Evolutionary conservation across 1,140 invertebrate genomes (phyloP).

Genomic region (Procambarus clarkii): DNA sequence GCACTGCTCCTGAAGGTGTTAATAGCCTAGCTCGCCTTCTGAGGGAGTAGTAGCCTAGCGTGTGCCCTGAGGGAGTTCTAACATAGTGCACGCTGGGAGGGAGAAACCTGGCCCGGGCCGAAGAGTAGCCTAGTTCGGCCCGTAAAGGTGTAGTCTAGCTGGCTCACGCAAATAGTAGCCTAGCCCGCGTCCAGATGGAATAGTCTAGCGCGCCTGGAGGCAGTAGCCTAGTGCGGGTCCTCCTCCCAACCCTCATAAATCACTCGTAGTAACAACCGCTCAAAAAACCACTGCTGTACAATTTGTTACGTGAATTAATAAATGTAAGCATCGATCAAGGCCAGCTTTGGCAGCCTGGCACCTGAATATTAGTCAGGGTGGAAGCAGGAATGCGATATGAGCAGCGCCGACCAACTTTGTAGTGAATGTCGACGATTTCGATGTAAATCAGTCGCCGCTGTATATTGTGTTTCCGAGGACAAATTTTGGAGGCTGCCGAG

Average conservation of each 20-base stretch:
- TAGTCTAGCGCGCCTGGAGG: too few species aligned
- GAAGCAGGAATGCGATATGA: slow-evolving; percentile 10
- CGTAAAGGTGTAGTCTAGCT: too few species aligned
- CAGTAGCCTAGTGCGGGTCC: too few species aligned
- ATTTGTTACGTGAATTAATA: slow-evolving; percentile 14
- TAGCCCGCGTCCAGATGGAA: too few species aligned
- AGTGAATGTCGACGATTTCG: slow-evolving; percentile 16
- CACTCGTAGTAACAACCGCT: neutral
- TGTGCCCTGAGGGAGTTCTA: too few species aligned
- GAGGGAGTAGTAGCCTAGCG: too few species aligned
- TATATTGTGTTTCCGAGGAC: neutral
- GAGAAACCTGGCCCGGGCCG: too few species aligned
- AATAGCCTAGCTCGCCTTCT: too few species aligned
- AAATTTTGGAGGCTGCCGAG: neutral
- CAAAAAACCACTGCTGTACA: neutral
- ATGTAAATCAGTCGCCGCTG: neutral
- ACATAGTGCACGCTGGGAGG: too few species aligned
- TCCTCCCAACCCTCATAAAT: neutral
- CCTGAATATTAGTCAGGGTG: slow-evolving; percentile 7
- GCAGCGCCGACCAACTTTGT: neutral
- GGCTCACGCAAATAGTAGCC: too few species aligned
- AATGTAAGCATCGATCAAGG: slow-evolving; percentile 12
- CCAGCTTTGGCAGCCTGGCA: neutral
- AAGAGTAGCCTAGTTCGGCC: too few species aligned
- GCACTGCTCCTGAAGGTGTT: too few species aligned